Percentiles rank a stretch among this genome's conserved stretches.
phyloP scores from a whole-genome alignment of 2,113 vertebrate species.

The Marcusenius ussheri region DNA sequence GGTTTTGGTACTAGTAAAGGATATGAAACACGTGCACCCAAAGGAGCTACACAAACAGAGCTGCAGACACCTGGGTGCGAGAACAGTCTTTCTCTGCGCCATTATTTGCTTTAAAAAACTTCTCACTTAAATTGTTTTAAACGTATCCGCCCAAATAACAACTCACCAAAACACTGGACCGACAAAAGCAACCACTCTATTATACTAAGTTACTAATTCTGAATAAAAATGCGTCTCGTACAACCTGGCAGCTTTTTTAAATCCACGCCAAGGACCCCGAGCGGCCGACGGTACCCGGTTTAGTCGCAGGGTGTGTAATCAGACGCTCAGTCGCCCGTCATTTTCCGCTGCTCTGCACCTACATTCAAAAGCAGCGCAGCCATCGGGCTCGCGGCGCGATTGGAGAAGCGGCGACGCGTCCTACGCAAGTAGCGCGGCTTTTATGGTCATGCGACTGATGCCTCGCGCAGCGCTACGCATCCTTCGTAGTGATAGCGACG shows the following conservation, averaged over 20 bases:
- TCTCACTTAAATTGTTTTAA: neutral
- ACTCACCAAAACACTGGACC: neutral
- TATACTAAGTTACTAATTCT: neutral
- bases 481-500: neutral
- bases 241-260: neutral
- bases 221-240: neutral
- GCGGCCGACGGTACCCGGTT: neutral
- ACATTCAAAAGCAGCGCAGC: constrained; percentile 61
- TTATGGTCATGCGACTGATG: constrained; percentile 49
- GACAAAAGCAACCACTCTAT: neutral
- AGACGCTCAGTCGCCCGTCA: neutral
- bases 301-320: neutral
- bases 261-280: neutral
- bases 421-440: neutral
- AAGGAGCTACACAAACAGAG: neutral
- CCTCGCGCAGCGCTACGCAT: constrained; percentile 37
- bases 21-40: neutral
- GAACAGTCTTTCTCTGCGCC: neutral
- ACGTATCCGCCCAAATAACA: neutral
- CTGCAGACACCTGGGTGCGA: neutral
- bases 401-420: constrained; percentile 36
- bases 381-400: constrained; percentile 37
- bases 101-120: neutral
- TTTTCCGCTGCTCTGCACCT: neutral
- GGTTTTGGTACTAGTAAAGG: neutral